A percentile compares a stretch with the other conserved stretches of the same genome.
Evolutionary conservation across 2,113 vertebrate species (phyloP).

Genomic region (Seriola quinqueradiata): DNA sequence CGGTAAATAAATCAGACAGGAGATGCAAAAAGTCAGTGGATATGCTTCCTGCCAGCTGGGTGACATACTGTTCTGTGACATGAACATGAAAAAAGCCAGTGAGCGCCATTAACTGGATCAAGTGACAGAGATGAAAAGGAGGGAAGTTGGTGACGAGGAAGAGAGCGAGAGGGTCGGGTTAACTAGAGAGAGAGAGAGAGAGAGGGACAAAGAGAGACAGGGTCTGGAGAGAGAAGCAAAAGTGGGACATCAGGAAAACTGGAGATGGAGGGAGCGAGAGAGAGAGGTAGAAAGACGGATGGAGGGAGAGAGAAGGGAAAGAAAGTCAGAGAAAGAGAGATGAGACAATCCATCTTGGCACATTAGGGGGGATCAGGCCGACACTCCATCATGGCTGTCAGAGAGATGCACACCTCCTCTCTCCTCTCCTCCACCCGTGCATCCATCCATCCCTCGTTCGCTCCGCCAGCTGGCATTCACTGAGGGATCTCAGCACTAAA

Average conservation of each 20-base stretch:
- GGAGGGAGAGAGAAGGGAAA: constrained; percentile 30
- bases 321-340: constrained; percentile 80
- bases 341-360: constrained; percentile 96
- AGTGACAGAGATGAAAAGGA: constrained; percentile 50
- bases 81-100: constrained; percentile 51
- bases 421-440: constrained; percentile 75
- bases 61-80: constrained; percentile 56
- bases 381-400: constrained; percentile 86
- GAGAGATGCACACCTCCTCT: constrained; percentile 77
- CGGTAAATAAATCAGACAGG: constrained; percentile 48
- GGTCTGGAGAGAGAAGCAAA: constrained; percentile 1
- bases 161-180: background rate
- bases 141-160: background rate
- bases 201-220: constrained; percentile 4
- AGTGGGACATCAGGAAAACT: background rate
- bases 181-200: background rate
- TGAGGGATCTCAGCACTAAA: constrained; percentile 98
- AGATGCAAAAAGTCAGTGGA: constrained; percentile 41
- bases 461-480: constrained; percentile 89
- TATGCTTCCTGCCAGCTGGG: constrained; percentile 15
- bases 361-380: constrained; percentile 85
- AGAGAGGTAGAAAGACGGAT: constrained; percentile 28
- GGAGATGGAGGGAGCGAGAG: constrained; percentile 13
- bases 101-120: constrained; percentile 49
- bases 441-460: constrained; percentile 57